Percentiles rank a stretch among this genome's conserved stretches.
Evolutionary conservation across 1,140 invertebrate species (phyloP).

Genomic region (Drosophila parvula): DNA sequence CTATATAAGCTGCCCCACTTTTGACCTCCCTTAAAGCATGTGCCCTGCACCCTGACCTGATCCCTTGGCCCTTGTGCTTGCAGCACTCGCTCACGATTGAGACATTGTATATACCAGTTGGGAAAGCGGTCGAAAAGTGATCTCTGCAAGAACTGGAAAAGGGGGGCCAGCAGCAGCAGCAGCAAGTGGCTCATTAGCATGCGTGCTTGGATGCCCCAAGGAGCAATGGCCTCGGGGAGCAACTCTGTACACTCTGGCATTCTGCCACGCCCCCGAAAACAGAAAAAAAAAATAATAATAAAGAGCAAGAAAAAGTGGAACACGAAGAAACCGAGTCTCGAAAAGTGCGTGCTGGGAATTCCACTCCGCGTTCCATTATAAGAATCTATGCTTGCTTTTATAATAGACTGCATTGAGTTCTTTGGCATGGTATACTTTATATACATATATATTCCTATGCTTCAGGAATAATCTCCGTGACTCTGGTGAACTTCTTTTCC

Average conservation of each 20-base stretch:
- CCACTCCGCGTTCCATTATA: background rate
- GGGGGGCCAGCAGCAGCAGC: background rate
- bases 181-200: constrained; percentile 65
- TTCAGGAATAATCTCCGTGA: constrained; percentile 4
- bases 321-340: constrained; percentile 35
- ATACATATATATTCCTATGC: background rate
- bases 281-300: background rate
- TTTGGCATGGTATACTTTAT: background rate
- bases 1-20: constrained; percentile 1
- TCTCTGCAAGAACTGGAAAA: background rate
- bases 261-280: constrained; percentile 29
- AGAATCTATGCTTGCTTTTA: constrained; percentile 15
- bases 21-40: constrained; percentile 14
- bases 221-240: constrained; percentile 62
- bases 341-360: constrained; percentile 54
- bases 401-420: background rate
- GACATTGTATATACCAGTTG: background rate
- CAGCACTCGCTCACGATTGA: background rate
- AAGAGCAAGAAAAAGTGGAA: constrained; percentile 46
- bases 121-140: background rate
- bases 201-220: constrained; percentile 40
- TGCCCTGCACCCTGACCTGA: background rate
- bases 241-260: constrained; percentile 8
- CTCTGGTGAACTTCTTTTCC: background rate
- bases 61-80: background rate